Conservation (phyloP, 2,113 vertebrate genomes). For the Lota lota region DNA sequence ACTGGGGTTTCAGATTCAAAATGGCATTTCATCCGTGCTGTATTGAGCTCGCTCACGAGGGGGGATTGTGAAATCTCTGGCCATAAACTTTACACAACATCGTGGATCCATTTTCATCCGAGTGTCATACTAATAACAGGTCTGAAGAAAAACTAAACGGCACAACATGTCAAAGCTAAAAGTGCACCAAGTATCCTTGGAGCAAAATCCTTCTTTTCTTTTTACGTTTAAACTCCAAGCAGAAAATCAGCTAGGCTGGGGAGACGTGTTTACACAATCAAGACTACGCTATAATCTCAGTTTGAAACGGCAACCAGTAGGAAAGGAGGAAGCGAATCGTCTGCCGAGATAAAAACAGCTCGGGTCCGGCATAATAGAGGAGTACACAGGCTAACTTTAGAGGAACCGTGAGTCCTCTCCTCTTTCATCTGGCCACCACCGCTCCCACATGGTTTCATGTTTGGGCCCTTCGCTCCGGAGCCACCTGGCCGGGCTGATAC, state of each 20-base stretch:
- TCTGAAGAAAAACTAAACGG: too few relatives aligned
- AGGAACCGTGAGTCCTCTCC: background rate
- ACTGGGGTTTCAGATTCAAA: too few relatives aligned
- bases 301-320: background rate
- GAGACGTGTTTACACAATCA: background rate
- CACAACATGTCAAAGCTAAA: too few relatives aligned
- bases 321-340: slow-evolving; percentile 1
- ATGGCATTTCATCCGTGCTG: too few relatives aligned
- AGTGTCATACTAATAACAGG: too few relatives aligned
- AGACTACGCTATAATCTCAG: slow-evolving; percentile 6
- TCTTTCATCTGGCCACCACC: background rate
- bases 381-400: background rate
- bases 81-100: too few relatives aligned
- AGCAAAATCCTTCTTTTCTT: too few relatives aligned
- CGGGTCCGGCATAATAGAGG: background rate
- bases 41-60: too few relatives aligned
- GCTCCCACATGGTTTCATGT: background rate
- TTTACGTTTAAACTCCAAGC: background rate
- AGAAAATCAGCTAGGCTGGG: background rate
- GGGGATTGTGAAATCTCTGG: too few relatives aligned
- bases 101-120: too few relatives aligned
- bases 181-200: too few relatives aligned
- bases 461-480: background rate
- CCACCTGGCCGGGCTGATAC: background rate
- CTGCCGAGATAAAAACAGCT: background rate